phyloP scores from a whole-genome alignment of 1,140 invertebrate genomes.

The Anastatus disparis region DNA sequence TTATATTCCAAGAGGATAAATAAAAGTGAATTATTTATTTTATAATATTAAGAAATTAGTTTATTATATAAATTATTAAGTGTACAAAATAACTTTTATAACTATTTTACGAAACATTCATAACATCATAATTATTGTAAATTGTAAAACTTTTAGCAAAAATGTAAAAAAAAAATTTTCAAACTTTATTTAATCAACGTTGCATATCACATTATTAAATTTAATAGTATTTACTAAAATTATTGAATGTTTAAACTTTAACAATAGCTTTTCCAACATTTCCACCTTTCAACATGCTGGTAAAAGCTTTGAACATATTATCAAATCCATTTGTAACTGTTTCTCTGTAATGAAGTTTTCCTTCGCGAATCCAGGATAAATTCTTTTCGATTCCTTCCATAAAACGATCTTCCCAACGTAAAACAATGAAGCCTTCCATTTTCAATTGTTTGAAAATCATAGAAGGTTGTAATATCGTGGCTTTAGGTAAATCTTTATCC shows the following conservation, averaged over 20 bases:
- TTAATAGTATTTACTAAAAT: no score
- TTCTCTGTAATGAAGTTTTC: conserved; percentile 72
- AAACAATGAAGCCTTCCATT: conserved; percentile 72
- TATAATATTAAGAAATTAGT: no score
- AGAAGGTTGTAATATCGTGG: conserved; percentile 66
- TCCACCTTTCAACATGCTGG: conserved; percentile 71
- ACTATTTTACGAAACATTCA: no score
- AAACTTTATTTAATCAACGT: no score
- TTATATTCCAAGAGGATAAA: no score
- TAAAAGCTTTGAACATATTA: conserved; percentile 73
- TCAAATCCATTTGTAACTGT: conserved; percentile 74
- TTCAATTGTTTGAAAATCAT: conserved; percentile 69
- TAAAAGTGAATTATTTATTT: no score
- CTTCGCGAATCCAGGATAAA: conserved; percentile 68
- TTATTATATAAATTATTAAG: no score
- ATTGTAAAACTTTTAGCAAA: no score
- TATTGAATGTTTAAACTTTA: conserved; percentile 63
- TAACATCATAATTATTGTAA: no score
- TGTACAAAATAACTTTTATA: no score
- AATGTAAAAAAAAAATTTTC: no score
- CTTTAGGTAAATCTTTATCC: conserved; percentile 49
- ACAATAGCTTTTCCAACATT: conserved; percentile 76
- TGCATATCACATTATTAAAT: no score
- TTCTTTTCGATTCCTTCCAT: conserved; percentile 70
- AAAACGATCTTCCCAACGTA: conserved; percentile 66